phyloP scores from a whole-genome alignment of 2,888 invertebrate genomes.

The Dorcus parallelipipedus region DNA sequence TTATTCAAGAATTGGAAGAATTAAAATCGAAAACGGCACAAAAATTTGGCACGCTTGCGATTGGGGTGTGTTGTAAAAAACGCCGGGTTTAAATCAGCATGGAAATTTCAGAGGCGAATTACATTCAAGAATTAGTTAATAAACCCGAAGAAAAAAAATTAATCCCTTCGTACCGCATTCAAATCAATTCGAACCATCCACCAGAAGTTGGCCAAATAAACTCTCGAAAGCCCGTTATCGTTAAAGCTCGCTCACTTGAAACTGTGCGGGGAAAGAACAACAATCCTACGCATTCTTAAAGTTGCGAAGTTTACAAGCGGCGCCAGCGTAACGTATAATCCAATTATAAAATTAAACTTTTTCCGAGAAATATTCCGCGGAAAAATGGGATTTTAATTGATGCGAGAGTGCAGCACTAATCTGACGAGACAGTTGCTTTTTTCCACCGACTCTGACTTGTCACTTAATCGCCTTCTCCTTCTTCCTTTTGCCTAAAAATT shows the following conservation, averaged over 20 bases:
- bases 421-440: slow-evolving; percentile 4
- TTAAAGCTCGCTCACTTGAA: not conserved
- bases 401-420: slow-evolving; percentile 6
- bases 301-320: slow-evolving; percentile 9
- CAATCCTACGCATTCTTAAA: not conserved
- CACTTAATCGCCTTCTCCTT: not conserved
- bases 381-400: slow-evolving; percentile 16
- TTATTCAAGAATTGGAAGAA: too few relatives aligned
- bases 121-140: too few relatives aligned
- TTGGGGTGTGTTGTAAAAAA: too few relatives aligned
- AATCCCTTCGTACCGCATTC: not conserved
- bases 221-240: not conserved
- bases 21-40: too few relatives aligned
- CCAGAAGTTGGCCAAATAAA: not conserved
- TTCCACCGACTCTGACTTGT: not conserved
- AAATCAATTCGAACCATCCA: not conserved
- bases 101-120: too few relatives aligned
- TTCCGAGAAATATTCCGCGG: slow-evolving; percentile 8
- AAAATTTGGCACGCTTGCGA: too few relatives aligned
- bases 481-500: too few relatives aligned
- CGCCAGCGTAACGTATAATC: slow-evolving; percentile 12
- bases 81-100: too few relatives aligned
- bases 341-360: slow-evolving; percentile 18
- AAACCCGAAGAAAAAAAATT: too few relatives aligned
- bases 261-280: not conserved